These are phyloP conservation scores for Hemiscyllium ocellatum DNA, from an alignment of 2,113 vertebrate genomes.

Conservation along the genomic window DNA sequence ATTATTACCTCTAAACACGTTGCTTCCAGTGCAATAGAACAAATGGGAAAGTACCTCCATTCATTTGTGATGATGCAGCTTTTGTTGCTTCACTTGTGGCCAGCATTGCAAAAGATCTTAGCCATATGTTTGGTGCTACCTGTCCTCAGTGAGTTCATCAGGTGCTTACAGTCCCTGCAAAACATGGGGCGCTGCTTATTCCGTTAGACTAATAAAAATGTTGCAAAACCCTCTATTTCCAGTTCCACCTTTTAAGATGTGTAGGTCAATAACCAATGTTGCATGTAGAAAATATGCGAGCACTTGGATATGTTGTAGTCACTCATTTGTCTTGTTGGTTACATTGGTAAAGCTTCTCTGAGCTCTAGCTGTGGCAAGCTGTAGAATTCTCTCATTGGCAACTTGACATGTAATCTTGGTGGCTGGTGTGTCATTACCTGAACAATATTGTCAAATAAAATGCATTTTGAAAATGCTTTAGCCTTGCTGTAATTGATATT, in stretches of 20 bases:
- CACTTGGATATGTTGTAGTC: background rate
- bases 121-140: background rate
- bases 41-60: conserved; percentile 5
- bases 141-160: no score
- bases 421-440: background rate
- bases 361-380: background rate
- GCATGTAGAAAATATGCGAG: background rate
- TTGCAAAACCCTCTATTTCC: background rate
- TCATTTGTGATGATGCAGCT: background rate
- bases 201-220: background rate
- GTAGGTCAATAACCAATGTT: background rate
- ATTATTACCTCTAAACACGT: background rate
- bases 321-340: background rate
- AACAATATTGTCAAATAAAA: background rate
- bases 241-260: background rate
- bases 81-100: background rate
- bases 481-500: background rate
- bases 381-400: background rate
- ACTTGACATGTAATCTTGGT: no score
- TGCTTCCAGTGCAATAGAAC: background rate
- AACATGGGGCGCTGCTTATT: background rate
- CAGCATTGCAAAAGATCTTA: background rate
- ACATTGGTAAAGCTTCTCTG: background rate
- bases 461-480: background rate
- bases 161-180: background rate